Evolutionary conservation across 2,888 invertebrate genomes (phyloP), one percentile per base, ranked within the genome.

Genomic region (Cecidostiba fungosa): DNA sequence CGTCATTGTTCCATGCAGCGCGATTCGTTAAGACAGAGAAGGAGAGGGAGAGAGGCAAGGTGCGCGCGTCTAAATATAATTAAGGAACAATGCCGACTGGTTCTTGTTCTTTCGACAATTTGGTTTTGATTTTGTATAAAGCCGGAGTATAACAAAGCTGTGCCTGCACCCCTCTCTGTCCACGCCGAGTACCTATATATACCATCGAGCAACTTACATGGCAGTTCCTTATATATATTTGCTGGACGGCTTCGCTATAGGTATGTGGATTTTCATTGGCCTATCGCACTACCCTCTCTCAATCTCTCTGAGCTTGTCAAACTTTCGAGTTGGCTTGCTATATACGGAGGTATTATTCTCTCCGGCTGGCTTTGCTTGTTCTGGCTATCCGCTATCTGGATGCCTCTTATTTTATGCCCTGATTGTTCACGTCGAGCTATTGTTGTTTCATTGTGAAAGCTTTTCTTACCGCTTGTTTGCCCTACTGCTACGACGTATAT

Each of bases 61-160:
- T 83, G 43, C 39, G 23, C 19, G 32, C 73, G 81, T 47, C 74
- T 77, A 77, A 77, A 77, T 77, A 86, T 86, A 86, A 86, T 86
- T 84, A 84, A 81, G 36, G 69, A 10, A 86, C 86, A 84, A 86
- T 86, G 59, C 19, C 74, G 19, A 16, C 82, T 47, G 59, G 26
- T 47, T 73, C 32, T 54, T 62, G 5, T 32, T 36, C 83, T 84
- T 84, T 84, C 77, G 77, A 76, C 81, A 32, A 86, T 77, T 86
- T 80, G 43, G 72, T 36, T 69, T 47, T 70, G 79, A 54, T 76
- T 50, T 77, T 39, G 39, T 39, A 59, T n/a, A 32, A 47, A 19
- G 84, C 47, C 43, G 32, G 1, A 16, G 4, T 3, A 14, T 8
- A 2, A 66, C 66, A 66, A 66, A 66, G 66, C 43, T 43, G 43